Conservation (phyloP, 2,113 vertebrate genomes). For the Crotalus helleri region DNA sequence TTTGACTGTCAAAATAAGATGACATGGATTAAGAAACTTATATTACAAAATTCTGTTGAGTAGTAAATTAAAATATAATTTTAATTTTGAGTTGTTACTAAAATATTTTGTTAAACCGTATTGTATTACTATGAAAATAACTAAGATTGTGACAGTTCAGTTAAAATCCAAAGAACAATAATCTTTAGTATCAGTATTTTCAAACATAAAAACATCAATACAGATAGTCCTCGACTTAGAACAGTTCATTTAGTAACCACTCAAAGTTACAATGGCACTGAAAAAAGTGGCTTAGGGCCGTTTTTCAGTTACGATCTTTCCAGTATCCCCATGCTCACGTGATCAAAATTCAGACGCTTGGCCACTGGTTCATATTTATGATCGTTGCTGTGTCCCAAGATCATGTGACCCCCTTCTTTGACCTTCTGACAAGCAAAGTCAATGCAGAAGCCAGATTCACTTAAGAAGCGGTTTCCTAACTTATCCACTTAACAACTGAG, state of each 20-base stretch:
- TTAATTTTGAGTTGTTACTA: background rate
- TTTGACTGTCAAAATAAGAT: constrained; percentile 78
- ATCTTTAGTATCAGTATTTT: background rate
- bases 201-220: background rate
- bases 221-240: background rate
- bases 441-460: background rate
- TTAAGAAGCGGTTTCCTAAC: background rate
- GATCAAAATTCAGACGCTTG: background rate
- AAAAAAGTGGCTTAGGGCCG: background rate
- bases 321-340: background rate
- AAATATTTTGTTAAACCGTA: background rate
- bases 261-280: background rate
- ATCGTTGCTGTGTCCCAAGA: background rate
- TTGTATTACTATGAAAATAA: background rate
- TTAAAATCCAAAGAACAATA: background rate
- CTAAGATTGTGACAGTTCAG: background rate
- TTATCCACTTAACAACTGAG: background rate
- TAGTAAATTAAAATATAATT: background rate
- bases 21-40: background rate
- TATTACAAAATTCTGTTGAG: background rate
- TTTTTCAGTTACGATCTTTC: background rate
- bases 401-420: background rate
- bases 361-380: background rate
- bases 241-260: background rate
- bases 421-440: background rate